Evolutionary conservation across 2,888 invertebrate species (phyloP), one percentile per base, ranked within the genome.

Genomic region (Hypselothyrea guttata): DNA sequence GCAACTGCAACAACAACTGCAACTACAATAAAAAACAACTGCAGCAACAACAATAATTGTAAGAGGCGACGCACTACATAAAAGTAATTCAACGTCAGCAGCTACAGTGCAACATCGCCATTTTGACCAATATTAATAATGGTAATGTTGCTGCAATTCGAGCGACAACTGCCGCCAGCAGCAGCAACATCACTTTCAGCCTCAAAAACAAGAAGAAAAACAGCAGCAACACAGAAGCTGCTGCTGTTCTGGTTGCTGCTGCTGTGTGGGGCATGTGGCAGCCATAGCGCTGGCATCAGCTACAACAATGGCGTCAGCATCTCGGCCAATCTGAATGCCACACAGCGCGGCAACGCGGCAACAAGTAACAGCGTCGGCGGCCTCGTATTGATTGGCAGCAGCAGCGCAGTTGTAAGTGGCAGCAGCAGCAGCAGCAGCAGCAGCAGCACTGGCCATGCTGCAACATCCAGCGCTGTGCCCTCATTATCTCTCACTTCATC

Each of bases 101-200:
- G 41, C 64, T 64, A 60, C 44, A 79, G 54, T 58, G 55, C 52
- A 46, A 51, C 61, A 64, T 51, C 72, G 71, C 71, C 71, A 78
- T 71, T 81, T 79, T 71, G 74, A 81, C 85, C 75, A 75, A 81
- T 75, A 86, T 88, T 71, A 71, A 75, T 88, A 87, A 90, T 90
- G 88, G 88, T 88, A 83, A 89, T 89, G 89, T 87, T 88, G 86
- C 86, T 88, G 86, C 86, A 84, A 67, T 81, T 82, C 69, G 78
- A 86, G 81, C 86, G 88, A 78, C 84, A 72, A 81, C 79, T 69
- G 75, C 74, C 74, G 66, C 66, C 49, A 63, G 54, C 70, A 67
- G 58, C 71, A 65, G 47, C 68, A 62, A 9, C 60, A 51, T 37
- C 64, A 65, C n/a, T 37, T 48, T 44, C 55, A 71, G 41, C 61